A percentile compares a stretch with the other conserved stretches of the same genome.
Evolutionary conservation across 2,797 vertebrate genomes (phyloP).

Genomic region (Trachops cirrhosus): DNA sequence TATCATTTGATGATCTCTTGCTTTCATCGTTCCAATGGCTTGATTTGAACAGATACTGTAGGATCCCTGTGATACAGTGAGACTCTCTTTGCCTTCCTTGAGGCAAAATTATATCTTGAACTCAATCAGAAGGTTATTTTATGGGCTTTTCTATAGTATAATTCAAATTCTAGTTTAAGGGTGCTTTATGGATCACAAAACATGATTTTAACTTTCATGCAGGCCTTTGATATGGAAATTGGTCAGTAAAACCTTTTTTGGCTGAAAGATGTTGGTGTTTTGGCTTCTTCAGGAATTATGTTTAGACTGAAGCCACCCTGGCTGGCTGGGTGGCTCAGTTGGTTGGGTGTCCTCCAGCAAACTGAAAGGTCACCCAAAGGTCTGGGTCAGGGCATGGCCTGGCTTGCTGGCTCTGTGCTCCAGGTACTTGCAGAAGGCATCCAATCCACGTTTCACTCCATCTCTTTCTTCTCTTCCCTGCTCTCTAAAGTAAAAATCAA

Average conservation of each 20-base stretch:
- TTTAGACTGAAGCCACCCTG: background rate
- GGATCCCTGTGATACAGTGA: background rate
- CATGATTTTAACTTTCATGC: background rate
- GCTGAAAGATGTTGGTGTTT: background rate
- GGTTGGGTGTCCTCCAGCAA: background rate
- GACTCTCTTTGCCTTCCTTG: background rate
- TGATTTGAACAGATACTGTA: background rate
- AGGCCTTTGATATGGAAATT: background rate
- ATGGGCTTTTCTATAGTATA: background rate
- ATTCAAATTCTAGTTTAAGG: conserved; percentile 14
- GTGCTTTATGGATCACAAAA: background rate
- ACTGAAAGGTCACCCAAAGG: background rate
- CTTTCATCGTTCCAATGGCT: background rate
- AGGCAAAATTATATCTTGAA: background rate
- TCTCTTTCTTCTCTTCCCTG: background rate
- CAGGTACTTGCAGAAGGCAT: background rate
- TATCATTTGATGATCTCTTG: background rate
- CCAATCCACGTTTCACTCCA: background rate
- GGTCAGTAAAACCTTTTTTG: background rate
- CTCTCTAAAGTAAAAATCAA: background rate
- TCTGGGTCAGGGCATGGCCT: background rate
- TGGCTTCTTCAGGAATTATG: background rate
- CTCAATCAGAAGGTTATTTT: background rate
- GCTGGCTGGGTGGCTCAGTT: background rate
- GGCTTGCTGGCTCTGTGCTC: background rate